Evolutionary conservation across 2,888 invertebrate species (phyloP), one percentile per base, ranked within the genome.

Genomic region (Eristalinus sepulchralis): DNA sequence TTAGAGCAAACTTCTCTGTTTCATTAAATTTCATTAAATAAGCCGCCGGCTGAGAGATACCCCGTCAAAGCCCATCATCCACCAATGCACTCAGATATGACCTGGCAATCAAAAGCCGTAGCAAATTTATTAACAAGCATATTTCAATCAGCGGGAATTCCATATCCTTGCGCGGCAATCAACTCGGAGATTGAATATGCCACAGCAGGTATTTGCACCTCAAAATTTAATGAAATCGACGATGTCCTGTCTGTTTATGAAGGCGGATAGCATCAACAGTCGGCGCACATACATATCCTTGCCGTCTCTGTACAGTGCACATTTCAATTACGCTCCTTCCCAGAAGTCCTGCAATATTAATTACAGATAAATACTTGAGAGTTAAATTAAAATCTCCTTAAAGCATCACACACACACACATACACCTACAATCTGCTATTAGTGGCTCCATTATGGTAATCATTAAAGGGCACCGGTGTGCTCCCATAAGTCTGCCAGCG

Each of bases 401-500:
- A 78, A 63, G 57, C 47, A 66, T 66, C 59, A 71, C 64, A 34
- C 66, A 64, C 47, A 24, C 59, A 24, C 31, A 71, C 55, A 55
- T 6, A n/a, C 31, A 71, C 55, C 17, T 6, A n/a, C 39, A 47
- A n/a, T 27, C 27, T 3, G 59, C 71, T 78, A 57, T 71, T 64
- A 72, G 78, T 64, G 57, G 79, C 71, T 47, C 71, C 71, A 72
- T 79, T 79, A 53, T 31, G 71, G 66, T 72, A 72, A 79, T 64
- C 67, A 72, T 71, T 72, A 63, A 76, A 55, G 60, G 55, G 34
- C 62, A 60, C 66, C 33, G 57, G 76, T 81, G 34, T 67, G 71
- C 75, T 62, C 64, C 53, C 60, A 70, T 80, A 72, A 78, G 78
- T 64, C 68, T 80, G 70, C 60, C 83, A 81, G 71, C 81, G 76